Conservation (phyloP, 2,113 vertebrate genomes). For the Podarcis muralis region DNA sequence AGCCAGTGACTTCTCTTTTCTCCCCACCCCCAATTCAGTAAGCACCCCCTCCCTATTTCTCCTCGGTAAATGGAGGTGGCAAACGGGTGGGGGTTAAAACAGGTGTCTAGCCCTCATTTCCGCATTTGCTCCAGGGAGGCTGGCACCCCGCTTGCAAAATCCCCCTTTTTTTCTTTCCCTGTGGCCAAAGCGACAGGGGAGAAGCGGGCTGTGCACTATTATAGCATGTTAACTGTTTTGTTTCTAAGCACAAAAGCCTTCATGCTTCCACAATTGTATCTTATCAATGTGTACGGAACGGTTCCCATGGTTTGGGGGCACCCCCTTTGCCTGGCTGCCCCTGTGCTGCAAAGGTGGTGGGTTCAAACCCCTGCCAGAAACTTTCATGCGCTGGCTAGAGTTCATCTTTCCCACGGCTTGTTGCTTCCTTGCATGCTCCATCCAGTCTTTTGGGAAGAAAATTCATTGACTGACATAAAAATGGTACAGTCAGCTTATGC, state of each 20-base stretch:
- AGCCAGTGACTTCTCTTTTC: not conserved
- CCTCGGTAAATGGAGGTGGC: not conserved
- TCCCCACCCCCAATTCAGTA: not conserved
- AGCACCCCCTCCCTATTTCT: not conserved
- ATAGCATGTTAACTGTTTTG: not conserved
- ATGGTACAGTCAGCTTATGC: not conserved
- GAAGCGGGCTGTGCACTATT: not conserved
- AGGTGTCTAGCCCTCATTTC: not conserved
- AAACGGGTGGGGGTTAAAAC: not conserved
- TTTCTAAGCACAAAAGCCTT: not conserved
- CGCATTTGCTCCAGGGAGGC: not conserved
- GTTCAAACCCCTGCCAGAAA: not conserved
- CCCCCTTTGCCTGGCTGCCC: not conserved
- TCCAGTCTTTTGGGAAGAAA: not conserved
- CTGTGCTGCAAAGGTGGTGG: not conserved
- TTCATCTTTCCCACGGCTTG: not conserved
- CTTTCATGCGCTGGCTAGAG: not conserved
- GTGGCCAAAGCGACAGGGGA: not conserved
- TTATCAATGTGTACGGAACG: not conserved
- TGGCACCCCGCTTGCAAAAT: accelerated
- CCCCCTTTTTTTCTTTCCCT: not conserved
- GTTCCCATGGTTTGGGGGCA: not conserved
- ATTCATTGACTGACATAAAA: too few species aligned
- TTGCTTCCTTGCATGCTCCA: not conserved
- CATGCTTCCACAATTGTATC: not conserved